Evolutionary conservation across 2,797 vertebrate species (phyloP).

Genomic region (Cuniculus paca): DNA sequence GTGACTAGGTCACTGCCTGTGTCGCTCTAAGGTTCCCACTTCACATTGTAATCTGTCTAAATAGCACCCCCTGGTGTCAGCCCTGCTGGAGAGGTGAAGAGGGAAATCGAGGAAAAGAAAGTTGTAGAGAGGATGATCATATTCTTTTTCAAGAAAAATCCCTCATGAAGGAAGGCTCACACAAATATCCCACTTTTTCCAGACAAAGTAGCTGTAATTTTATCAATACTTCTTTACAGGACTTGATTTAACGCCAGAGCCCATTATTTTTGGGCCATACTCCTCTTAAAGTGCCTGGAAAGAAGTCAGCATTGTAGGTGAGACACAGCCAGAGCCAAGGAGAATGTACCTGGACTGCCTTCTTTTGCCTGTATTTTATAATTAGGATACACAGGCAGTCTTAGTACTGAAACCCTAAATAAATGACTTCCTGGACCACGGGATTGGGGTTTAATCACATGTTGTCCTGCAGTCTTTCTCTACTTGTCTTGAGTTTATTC

Average conservation of each 20-base stretch:
- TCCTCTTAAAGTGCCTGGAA: not conserved
- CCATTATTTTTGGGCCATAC: not conserved
- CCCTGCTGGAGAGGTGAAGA: not conserved
- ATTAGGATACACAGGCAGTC: not conserved
- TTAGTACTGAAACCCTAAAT: not conserved
- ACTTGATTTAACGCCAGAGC: not conserved
- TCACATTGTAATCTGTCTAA: conserved; percentile 9
- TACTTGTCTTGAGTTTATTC: not conserved
- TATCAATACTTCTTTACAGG: not conserved
- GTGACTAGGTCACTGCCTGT: not conserved
- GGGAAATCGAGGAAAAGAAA: not conserved
- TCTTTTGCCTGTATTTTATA: not conserved
- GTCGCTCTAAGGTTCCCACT: not conserved
- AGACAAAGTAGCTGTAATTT: not conserved
- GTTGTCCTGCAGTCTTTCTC: not conserved
- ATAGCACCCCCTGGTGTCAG: conserved; percentile 58
- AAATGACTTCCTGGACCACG: not conserved
- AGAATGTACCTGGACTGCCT: not conserved
- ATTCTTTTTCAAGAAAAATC: not conserved
- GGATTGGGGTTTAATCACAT: not conserved
- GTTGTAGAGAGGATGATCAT: not conserved
- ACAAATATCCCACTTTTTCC: not conserved
- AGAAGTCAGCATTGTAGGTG: not conserved
- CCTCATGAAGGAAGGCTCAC: not conserved
- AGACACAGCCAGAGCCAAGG: not conserved